Evolutionary conservation across 2,888 invertebrate species (phyloP), one percentile per base, ranked within the genome.

Genomic region (Nephrocerus scutellatus): DNA sequence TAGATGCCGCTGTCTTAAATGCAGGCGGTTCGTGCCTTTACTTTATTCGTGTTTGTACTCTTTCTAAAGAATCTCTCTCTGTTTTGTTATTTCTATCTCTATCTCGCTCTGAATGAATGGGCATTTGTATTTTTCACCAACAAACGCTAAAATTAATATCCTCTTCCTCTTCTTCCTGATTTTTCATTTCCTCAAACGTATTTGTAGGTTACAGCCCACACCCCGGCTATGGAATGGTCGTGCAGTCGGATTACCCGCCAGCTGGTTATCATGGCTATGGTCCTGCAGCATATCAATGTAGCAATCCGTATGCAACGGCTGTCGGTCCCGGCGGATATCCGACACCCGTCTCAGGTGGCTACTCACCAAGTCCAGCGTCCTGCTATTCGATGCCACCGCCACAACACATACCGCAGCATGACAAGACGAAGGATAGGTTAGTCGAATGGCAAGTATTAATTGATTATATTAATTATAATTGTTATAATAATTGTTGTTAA

Each of bases 341-440:
- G 30, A 80, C 81, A 55, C 80, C 82, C 34, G 80, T 81, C 30
- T 80, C 82, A 37, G 73, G 74, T 44, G 76, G 75, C 44, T 84
- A 84, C 67, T 80, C 82, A 36, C 82, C 84, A 36, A 70, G 73
- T 52, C 66, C 70, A 46, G 73, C 74, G 36, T 79, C 82, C 31
- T 88, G 87, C 60, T 88, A 88, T 71, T 85, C 85, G 60, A 88
- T 89, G 87, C 87, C 88, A 43, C 84, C 84, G 41, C 87, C 87
- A 23, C 84, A 84, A 62, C 83, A 84, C 50, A 72, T 72, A 54
- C 82, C 81, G 43, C 79, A 75, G 57, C 86, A 83, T 68, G 82
- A 87, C 72, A 86, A 81, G 60, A 73, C 78, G 56, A 69, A 69
- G 55, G 69, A 69, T 52, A 64, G 69, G 69, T 69, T 48, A 66